Percentiles rank a stretch among this genome's conserved stretches.
Evolutionary conservation across 2,888 invertebrate genomes (phyloP).

Genomic region (Leucophora obtusa): DNA sequence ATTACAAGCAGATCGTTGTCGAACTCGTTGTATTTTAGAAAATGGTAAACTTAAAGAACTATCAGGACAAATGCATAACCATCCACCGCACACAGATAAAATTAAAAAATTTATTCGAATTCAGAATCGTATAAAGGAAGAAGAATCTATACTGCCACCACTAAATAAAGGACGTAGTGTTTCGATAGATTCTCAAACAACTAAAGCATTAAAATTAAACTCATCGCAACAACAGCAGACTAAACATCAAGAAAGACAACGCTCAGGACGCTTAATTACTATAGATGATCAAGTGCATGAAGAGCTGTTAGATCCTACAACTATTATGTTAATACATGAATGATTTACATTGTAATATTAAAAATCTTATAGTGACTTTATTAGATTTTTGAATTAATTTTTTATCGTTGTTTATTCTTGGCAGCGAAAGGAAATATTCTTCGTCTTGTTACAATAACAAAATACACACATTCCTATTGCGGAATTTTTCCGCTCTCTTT

Average conservation of each 20-base stretch:
- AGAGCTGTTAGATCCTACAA: neutral
- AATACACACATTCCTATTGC: too few species aligned
- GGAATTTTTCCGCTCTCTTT: too few species aligned
- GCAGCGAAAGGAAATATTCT: too few species aligned
- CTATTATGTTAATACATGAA: constrained; percentile 47
- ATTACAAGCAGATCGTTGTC: constrained; percentile 75
- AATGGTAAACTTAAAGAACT: constrained; percentile 76
- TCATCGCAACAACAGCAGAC: neutral
- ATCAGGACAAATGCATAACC: constrained; percentile 78
- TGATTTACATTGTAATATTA: constrained; percentile 17
- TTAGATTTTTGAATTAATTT: too few species aligned
- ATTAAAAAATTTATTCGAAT: constrained; percentile 75
- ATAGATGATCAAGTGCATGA: constrained; percentile 51
- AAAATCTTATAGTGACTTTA: too few species aligned
- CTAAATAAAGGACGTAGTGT: constrained; percentile 16
- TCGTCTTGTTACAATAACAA: too few species aligned
- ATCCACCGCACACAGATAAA: constrained; percentile 77
- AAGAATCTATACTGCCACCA: constrained; percentile 27
- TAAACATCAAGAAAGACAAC: neutral
- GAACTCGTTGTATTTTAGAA: constrained; percentile 78
- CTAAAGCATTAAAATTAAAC: constrained; percentile 26
- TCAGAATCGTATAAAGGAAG: constrained; percentile 71
- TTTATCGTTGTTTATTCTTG: too few species aligned
- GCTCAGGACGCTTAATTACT: neutral
- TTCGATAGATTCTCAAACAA: constrained; percentile 1